Evolutionary conservation across 2,888 invertebrate genomes (phyloP), one percentile per base, ranked within the genome.

Genomic region (Stomorhina lunata): DNA sequence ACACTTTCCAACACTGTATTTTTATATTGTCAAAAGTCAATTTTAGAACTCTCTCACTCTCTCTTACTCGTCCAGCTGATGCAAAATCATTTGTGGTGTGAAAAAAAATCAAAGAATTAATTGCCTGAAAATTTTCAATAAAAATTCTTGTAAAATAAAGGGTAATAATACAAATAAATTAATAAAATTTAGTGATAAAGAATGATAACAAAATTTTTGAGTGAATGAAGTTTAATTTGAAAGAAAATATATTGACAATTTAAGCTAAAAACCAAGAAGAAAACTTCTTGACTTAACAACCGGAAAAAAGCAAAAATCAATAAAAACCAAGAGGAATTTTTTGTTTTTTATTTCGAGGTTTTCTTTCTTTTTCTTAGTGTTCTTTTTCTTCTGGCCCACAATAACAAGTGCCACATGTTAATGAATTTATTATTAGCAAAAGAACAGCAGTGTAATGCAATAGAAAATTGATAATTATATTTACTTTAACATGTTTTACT

Each of bases 221-320:
- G 1, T 1, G 10, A 2, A 22, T 15, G 12, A 48, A 15, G 12
- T 22, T 12, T 22, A 1, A 48, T 22, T 4, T 10, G 4, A 48
- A 22, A 12, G 22, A 34, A 22, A 37, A 22, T 12, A 4, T 45
- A 22, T 6, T 7, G 4, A 20, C 20, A 61, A 37, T 25, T 25
- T 0, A 43, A 4, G 4, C 32, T 25, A 0, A 20, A 6, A 10
- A 57, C 12, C 29, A 57, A 43, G 22, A 40, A 61, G 29, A n/a
- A 63, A 73, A 53, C 6, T n/a, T 29, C 12, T 37, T 37, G 4
- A n/a, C n/a, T n/a, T 4, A 73, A 73, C 50, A 61, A 43, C 29
- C 50, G 63, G 22, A 73, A 22, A 27, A 61, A 48, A 29, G 63
- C n/a, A 73, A 73, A 73, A 73, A 73, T 73, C 73, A 63, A 73